Evolutionary conservation across 2,113 vertebrate species (phyloP), one percentile per base, ranked within the genome.

Genomic region (Taxidea taxus): DNA sequence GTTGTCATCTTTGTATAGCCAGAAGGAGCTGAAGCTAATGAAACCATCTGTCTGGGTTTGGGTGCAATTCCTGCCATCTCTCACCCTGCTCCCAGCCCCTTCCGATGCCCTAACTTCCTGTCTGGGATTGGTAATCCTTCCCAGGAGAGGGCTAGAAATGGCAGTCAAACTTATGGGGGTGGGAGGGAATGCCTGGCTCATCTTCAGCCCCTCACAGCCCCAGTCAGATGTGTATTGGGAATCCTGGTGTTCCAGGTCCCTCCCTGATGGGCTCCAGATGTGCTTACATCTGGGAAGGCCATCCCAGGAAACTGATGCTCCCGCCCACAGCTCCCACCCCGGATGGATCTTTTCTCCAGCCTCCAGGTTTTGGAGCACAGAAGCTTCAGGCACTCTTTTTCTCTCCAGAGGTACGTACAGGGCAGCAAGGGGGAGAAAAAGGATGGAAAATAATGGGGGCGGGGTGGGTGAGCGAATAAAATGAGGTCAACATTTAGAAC

Each of bases 261-360:
- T 98, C 92, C 93, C 97, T 98, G 97, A 98, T 98, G 97, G 95
- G 92, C 98, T 98, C 97, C 98, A 98, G 98, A 98, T 98, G 98
- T 97, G 95, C 94, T 92, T 87, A 94, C 97, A 97, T 98, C 97
- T 98, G 98, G 96, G 97, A 97, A 98, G 98, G 85, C 97, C 82
- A 97, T 97, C 98, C 97, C 97, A 97, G 95, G 97, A 98, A 98
- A 66, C 88, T 44, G 20, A 91, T 9, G 29, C 75, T 96, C 95
- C 81, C 51, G 23, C 90, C 87, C 44, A 51, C 74, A 92, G 90
- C 91, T 92, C 97, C 92, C 97, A 97, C 87, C 94, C 97, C 31
- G n/a, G 96, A 95, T 92, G 87, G 64, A 62, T 90, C 75, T 94
- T 81, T 95, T 82, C 51, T 97, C 83, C 78, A 75, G 87, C 84